These are phyloP conservation scores for Miniopterus natalensis DNA, from an alignment of 2,113 vertebrate genomes.

Conservation along the genomic window DNA sequence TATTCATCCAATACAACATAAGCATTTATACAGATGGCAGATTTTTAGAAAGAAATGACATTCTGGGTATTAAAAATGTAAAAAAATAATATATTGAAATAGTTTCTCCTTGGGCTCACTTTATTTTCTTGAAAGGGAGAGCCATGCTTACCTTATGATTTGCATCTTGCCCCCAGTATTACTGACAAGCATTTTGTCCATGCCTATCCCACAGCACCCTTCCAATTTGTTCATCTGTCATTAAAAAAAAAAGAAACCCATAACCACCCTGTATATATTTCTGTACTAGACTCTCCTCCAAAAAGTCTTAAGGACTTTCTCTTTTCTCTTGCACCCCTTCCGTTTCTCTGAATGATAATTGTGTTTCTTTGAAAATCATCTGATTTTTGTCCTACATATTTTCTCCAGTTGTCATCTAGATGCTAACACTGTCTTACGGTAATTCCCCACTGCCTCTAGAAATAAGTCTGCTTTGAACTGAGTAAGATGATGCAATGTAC, in stretches of 20 bases:
- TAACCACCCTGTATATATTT: neutral
- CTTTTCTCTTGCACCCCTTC: neutral
- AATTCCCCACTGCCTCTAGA: neutral
- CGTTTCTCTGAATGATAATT: constrained; percentile 38
- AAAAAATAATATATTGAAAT: neutral
- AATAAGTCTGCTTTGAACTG: neutral
- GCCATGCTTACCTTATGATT: neutral
- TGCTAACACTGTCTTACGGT: neutral
- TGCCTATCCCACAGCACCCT: neutral
- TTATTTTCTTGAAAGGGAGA: neutral
- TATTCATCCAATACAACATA: neutral
- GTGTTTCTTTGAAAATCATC: neutral
- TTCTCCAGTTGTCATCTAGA: neutral
- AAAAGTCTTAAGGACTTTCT: neutral
- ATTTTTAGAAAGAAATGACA: neutral
- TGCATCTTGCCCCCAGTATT: neutral
- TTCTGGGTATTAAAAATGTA: neutral
- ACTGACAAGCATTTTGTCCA: neutral
- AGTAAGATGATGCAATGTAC: neutral
- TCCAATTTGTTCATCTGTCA: neutral
- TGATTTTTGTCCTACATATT: neutral
- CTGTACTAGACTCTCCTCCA: neutral
- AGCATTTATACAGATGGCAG: neutral
- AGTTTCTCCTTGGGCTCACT: neutral
- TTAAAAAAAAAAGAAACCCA: neutral